Base-by-base conservation (phyloP, 2,797 vertebrate species). In the Balearica regulorum region DNA sequence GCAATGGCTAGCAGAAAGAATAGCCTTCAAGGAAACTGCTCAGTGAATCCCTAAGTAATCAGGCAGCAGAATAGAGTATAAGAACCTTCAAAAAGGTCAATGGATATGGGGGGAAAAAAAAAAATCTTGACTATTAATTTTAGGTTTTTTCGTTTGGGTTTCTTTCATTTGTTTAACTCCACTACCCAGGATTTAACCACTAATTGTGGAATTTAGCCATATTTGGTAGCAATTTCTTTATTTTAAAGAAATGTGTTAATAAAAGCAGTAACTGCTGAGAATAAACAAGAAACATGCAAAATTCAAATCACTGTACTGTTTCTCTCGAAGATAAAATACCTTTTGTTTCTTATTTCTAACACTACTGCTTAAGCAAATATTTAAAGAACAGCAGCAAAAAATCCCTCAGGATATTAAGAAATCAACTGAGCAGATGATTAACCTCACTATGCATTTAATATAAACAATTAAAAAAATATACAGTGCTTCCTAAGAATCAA, bases 31-130 rank as follows among this genome's bases (percentile, higher is more conserved):
- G 95, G 82, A 92, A 95, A 88, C 85, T 90, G 91, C 93, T 97
- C 93, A 89, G 88, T 93, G 93, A 98, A 97, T 96, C 92, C 80
- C 87, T 94, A 96, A 97, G 89, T 94, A 97, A 98, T 97, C 88
- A 97, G 92, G 88, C 80, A 96, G 92, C 73, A 97, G 94, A 93
- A 82, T 51, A 95, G 87, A 97, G 89, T 39, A 94, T 44, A 88
- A 96, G 89, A 96, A 78, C 75, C 91, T 94, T 95, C 87, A 81
- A 93, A 93, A 98, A 96, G 96, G 97, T 96, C 96, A 93, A 10
- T 62, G 81, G 70, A 93, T 71, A 91, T 21, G 35, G 43, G 51
- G 26, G 43, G 51, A 26, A 29, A 89, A 73, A 83, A 85, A 79
- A 71, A 25, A 41, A 28, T 22, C 70, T 54, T 69, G 37, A 83